phyloP scores from a whole-genome alignment of 2,113 vertebrate species.

The Hypocryptadius cinnamomeus region DNA sequence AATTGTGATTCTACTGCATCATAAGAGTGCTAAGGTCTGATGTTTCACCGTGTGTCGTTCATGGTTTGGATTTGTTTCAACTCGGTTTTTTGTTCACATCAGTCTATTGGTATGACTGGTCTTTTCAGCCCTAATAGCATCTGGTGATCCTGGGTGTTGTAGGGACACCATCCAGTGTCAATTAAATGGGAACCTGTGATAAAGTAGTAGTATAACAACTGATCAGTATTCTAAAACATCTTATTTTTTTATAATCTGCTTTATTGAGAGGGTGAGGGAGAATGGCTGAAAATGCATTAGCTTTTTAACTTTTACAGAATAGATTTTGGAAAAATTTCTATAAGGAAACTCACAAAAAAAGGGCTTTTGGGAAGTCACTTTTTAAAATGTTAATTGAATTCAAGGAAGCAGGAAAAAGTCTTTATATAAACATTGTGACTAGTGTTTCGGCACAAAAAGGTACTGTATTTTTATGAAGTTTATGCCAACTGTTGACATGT shows the following conservation, averaged over 20 bases:
- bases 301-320: slow-evolving; percentile 53
- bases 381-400: slow-evolving; percentile 16
- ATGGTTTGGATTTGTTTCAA: not conserved
- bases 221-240: slow-evolving; percentile 42
- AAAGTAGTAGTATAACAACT: slow-evolving; percentile 35
- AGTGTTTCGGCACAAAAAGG: slow-evolving; percentile 42
- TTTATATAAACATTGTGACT: slow-evolving; percentile 56
- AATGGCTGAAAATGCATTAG: slow-evolving; percentile 31
- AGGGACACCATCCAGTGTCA: not conserved
- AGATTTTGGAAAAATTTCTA: slow-evolving; percentile 47
- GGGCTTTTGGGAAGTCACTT: slow-evolving; percentile 17
- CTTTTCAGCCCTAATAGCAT: not conserved
- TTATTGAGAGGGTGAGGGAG: slow-evolving; percentile 35
- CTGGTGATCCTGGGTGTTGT: not conserved
- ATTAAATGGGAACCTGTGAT: not conserved
- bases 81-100: not conserved
- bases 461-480: slow-evolving; percentile 77
- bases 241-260: slow-evolving; percentile 56
- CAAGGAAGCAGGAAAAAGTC: slow-evolving; percentile 1
- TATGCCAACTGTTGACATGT: slow-evolving; percentile 71
- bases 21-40: not conserved
- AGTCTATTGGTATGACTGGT: not conserved
- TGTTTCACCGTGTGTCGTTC: not conserved
- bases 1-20: not conserved
- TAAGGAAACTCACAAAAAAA: slow-evolving; percentile 22